These are phyloP conservation scores for Aythya baeri DNA, from an alignment of 2,113 vertebrate genomes.

Conservation along the genomic window DNA sequence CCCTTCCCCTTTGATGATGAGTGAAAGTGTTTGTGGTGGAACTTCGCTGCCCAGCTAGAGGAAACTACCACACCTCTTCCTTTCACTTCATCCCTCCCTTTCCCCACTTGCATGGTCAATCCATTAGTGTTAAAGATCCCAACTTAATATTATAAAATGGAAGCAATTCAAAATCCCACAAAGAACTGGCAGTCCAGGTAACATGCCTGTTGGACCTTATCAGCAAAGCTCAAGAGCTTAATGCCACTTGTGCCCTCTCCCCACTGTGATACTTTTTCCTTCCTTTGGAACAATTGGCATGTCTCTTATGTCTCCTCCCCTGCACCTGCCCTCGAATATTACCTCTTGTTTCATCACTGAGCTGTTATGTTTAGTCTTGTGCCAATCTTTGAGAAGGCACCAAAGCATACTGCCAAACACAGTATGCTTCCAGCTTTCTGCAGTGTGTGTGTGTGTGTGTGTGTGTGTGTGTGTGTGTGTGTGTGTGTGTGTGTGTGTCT, in stretches of 20 bases:
- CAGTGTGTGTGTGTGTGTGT: background rate
- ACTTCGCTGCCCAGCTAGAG: too few species aligned
- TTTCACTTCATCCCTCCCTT: background rate
- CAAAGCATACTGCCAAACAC: background rate
- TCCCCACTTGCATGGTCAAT: background rate
- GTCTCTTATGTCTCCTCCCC: background rate
- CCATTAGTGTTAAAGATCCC: background rate
- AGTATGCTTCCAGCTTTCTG: background rate
- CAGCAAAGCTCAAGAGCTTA: background rate
- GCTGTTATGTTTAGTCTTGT: background rate
- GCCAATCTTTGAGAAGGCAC: background rate
- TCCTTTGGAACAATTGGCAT: background rate
- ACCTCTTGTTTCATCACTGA: background rate
- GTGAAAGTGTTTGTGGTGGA: too few species aligned
- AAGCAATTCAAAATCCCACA: background rate
- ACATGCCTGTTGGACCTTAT: background rate
- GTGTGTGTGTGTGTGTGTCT: too few species aligned
- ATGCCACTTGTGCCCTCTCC: background rate
- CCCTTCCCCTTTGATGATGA: too few species aligned
- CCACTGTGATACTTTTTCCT: background rate
- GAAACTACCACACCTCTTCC: background rate
- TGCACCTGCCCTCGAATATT: background rate
- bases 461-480: background rate
- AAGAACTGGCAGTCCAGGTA: background rate
- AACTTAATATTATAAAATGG: background rate